These are phyloP conservation scores for Labeo calbasu DNA, from an alignment of 2,797 vertebrate genomes.

Conservation along the genomic window DNA sequence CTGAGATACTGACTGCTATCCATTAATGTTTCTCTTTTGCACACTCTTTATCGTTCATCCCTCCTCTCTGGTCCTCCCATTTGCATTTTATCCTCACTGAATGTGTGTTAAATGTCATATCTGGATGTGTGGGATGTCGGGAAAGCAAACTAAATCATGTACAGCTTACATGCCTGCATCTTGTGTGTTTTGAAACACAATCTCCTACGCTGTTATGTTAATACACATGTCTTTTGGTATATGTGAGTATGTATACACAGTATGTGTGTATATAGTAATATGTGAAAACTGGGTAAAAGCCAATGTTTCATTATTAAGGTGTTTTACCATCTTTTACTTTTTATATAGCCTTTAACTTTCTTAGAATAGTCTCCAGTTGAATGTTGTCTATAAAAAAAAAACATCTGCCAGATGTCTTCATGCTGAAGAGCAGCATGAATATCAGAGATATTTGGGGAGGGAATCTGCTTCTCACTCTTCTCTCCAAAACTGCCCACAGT, in stretches of 20 bases:
- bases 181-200: conserved; percentile 13
- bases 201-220: neutral
- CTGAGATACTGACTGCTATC: conserved; percentile 65
- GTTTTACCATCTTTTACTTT: neutral
- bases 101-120: conserved; percentile 49
- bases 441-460: neutral
- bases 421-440: too few species aligned
- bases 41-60: conserved; percentile 18
- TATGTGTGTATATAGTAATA: too few species aligned
- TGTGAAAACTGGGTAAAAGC: neutral
- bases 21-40: conserved; percentile 36
- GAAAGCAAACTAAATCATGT: conserved; percentile 22
- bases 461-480: neutral
- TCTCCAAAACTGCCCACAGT: neutral
- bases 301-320: too few species aligned
- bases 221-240: neutral
- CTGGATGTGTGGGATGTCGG: conserved; percentile 32
- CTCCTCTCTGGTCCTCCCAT: conserved; percentile 2
- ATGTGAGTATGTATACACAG: neutral
- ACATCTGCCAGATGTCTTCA: neutral
- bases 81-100: conserved; percentile 36
- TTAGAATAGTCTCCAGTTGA: neutral
- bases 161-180: neutral
- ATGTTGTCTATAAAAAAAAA: neutral
- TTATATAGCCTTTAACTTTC: neutral